These are phyloP conservation scores for Clavelina lepadiformis DNA, from an alignment of 23 tunicate species.

Conservation along the genomic window DNA sequence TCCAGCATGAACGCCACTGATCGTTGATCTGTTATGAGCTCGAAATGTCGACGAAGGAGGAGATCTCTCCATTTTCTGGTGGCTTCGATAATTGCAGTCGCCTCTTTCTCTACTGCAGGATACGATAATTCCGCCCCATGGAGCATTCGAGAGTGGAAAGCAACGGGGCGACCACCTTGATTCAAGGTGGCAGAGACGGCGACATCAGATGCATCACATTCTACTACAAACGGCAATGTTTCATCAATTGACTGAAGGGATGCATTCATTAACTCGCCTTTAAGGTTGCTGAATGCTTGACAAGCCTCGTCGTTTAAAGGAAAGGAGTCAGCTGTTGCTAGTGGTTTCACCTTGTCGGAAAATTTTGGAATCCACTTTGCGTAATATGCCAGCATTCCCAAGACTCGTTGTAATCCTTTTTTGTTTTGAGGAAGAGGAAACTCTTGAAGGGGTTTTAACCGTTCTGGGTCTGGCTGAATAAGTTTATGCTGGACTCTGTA, in stretches of 20 bases:
- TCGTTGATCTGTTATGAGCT: constrained; percentile 22
- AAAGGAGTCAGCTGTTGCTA: neutral
- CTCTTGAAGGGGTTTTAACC: constrained; percentile 7
- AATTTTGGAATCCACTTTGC: no score
- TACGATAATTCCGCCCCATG: neutral
- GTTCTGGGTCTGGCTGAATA: constrained; percentile 19
- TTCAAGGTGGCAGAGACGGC: constrained; percentile 20
- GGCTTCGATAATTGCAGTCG: constrained; percentile 28
- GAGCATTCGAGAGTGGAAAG: constrained; percentile 9
- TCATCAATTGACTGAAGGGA: constrained; percentile 16
- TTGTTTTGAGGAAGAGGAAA: constrained; percentile 1
- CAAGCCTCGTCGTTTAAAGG: constrained; percentile 3
- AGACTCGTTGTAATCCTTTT: constrained; percentile 5
- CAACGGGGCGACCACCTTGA: constrained; percentile 26
- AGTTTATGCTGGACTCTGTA: constrained; percentile 2
- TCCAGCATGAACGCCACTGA: constrained; percentile 38
- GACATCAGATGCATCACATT: constrained; percentile 37
- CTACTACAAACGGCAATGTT: constrained; percentile 15
- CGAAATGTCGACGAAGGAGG: constrained; percentile 14
- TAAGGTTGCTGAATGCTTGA: constrained; percentile 1
- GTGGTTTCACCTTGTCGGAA: no score
- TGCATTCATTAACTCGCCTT: neutral
- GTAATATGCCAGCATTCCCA: constrained; percentile 9
- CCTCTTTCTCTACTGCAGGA: constrained; percentile 34
- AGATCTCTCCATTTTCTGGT: constrained; percentile 25